Base-by-base conservation (phyloP, 2,113 vertebrate species). In the Brachyhypopomus gauderio region DNA sequence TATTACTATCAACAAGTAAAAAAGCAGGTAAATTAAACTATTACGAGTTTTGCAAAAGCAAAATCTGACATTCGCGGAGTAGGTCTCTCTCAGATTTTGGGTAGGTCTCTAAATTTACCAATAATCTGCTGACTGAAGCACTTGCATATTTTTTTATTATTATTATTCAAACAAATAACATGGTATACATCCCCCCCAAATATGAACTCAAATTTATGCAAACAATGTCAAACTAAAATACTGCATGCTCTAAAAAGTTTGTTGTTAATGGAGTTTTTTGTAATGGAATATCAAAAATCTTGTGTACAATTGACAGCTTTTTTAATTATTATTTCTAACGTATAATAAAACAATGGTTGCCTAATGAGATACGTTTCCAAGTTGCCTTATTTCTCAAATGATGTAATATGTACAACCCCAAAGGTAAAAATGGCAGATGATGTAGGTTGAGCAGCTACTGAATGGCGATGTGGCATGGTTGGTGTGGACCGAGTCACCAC, bases 151-250 rank as follows among this genome's bases (percentile, higher is more conserved):
- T 79, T 85, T 70, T 76, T 86, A 30, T 30, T 30, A 30, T 30
- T 82, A 82, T 87, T 85, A 85, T 83, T 36, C 86, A 85, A 86
- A 84, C 85, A 86, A 80, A 78, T 25, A 77, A 84, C 30, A 62
- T 59, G 71, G 74, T 85, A 75, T 85, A 87, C 78, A 87, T 75
- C 41, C 6, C 52, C 48, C 82, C 70, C 78, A 84, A 84, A 83
- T 81, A 85, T 67, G 5, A 86, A 86, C 80, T 80, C 77, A 85
- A 30, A 30, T 74, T 79, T 83, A 84, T 84, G 85, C 25, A 77
- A 84, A 85, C 62, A 66, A 84, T 80, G 74, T 80, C 77, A 69
- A 83, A 83, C 83, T 83, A 85, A 87, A 87, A 79, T 78, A 83
- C 71, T 71, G 83, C 83, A 87, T 87, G 86, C 83, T 85, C 80